These are phyloP conservation scores for Parapsyche elsis DNA, from an alignment of 1,140 invertebrate genomes.

Conservation along the genomic window DNA sequence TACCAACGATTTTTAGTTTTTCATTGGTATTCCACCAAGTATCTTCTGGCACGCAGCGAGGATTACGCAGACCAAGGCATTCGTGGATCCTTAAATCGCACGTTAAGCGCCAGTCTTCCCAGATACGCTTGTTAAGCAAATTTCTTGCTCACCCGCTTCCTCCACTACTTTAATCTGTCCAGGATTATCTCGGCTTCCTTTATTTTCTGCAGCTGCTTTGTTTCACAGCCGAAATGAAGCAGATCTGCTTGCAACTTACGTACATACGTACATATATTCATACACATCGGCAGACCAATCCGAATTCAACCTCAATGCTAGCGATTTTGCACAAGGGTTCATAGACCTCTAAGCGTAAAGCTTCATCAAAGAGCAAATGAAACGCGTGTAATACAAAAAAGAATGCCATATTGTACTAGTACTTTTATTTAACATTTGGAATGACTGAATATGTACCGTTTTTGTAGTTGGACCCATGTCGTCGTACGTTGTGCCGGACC, in stretches of 20 bases:
- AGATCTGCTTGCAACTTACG: background rate
- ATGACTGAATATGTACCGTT: too few species aligned
- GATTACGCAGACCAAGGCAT: slow-evolving; percentile 50
- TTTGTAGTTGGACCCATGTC: too few species aligned
- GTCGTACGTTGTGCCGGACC: too few species aligned
- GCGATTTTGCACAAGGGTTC: too few species aligned
- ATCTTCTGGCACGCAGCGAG: background rate
- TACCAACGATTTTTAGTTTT: too few species aligned
- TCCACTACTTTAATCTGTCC: slow-evolving; percentile 54
- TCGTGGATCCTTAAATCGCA: slow-evolving; percentile 54
- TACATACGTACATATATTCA: background rate
- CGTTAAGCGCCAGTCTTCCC: slow-evolving; percentile 47
- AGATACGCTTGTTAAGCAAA: slow-evolving; percentile 54
- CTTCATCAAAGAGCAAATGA: too few species aligned
- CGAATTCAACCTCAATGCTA: slow-evolving; percentile 37
- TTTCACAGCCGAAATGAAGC: slow-evolving; percentile 47
- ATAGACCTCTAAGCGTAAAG: too few species aligned
- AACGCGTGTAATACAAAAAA: too few species aligned
- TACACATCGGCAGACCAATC: slow-evolving; percentile 5
- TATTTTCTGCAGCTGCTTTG: slow-evolving; percentile 56
- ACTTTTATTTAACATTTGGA: too few species aligned
- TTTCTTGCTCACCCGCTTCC: slow-evolving; percentile 52
- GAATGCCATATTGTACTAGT: too few species aligned
- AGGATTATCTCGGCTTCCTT: slow-evolving; percentile 54
- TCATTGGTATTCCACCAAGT: background rate